A percentile compares a stretch with the other conserved stretches of the same genome.
These are phyloP conservation scores for Plagiodera versicolora DNA, from an alignment of 2,888 invertebrate genomes.

Conservation along the genomic window DNA sequence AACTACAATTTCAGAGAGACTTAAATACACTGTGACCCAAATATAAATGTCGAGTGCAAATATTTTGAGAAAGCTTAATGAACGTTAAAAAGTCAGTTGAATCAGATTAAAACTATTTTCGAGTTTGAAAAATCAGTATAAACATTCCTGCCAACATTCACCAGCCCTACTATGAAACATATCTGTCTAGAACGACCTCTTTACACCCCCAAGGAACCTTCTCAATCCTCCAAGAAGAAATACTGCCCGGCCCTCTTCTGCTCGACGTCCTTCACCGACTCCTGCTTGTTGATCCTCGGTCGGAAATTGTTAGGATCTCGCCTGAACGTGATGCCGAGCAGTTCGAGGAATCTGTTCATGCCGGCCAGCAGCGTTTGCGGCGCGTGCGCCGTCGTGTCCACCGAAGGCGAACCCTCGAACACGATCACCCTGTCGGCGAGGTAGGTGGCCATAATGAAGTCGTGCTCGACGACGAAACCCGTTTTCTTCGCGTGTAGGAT, in stretches of 20 bases:
- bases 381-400: constrained; percentile 84
- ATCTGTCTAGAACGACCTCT: too few relatives aligned
- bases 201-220: background rate
- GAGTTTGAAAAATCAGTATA: too few relatives aligned
- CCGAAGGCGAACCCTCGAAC: constrained; percentile 93
- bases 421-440: constrained; percentile 98
- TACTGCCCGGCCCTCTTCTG: constrained; percentile 97
- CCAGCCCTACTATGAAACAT: too few relatives aligned
- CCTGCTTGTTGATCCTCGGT: constrained; percentile 95
- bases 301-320: constrained; percentile 98
- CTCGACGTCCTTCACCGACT: constrained; percentile 97
- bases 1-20: too few relatives aligned
- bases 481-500: constrained; percentile 99
- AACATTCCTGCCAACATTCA: too few relatives aligned
- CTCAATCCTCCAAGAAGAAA: constrained; percentile 96
- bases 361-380: constrained; percentile 94
- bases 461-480: constrained; percentile 99
- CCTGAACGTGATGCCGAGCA: constrained; percentile 96
- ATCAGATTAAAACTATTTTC: too few relatives aligned
- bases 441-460: constrained; percentile 99
- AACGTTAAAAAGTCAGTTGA: too few relatives aligned
- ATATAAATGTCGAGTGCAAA: too few relatives aligned
- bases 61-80: too few relatives aligned
- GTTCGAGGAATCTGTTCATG: constrained; percentile 96
- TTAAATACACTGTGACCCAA: too few relatives aligned